These are phyloP conservation scores for Sycobia sp. DNA, from an alignment of 1,140 invertebrate genomes.

Conservation along the genomic window DNA sequence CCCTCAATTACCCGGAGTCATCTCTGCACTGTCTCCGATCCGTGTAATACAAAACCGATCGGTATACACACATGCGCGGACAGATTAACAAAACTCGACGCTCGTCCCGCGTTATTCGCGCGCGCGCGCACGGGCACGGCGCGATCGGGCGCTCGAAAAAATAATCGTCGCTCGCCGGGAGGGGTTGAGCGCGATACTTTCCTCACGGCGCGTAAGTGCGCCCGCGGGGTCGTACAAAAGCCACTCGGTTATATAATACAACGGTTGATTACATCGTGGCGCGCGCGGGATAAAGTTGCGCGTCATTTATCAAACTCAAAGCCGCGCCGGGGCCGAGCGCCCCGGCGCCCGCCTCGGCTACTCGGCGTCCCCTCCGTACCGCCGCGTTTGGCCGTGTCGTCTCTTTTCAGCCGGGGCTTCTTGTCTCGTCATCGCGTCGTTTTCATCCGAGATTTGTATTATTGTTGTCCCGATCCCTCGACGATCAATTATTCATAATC, in stretches of 20 bases:
- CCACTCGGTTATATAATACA: slow-evolving; percentile 54
- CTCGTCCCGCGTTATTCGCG: neutral
- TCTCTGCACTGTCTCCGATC: too few species aligned
- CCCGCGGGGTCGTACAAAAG: slow-evolving; percentile 30
- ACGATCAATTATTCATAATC: slow-evolving; percentile 29
- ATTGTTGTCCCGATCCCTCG: slow-evolving; percentile 33
- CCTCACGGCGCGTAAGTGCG: too few species aligned
- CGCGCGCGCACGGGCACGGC: neutral
- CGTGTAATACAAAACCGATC: too few species aligned
- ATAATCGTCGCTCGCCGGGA: slow-evolving; percentile 8
- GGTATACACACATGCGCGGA: too few species aligned
- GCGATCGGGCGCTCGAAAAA: slow-evolving; percentile 9
- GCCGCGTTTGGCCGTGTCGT: slow-evolving; percentile 19
- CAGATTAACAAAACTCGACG: too few species aligned
- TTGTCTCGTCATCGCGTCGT: slow-evolving; percentile 34
- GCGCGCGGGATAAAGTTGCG: slow-evolving; percentile 44
- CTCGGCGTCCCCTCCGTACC: slow-evolving; percentile 29
- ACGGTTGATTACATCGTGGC: slow-evolving; percentile 50
- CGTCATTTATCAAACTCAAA: slow-evolving; percentile 55
- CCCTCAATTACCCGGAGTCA: too few species aligned
- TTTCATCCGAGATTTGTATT: slow-evolving; percentile 52
- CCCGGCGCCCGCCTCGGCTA: slow-evolving; percentile 11
- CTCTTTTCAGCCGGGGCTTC: slow-evolving; percentile 20
- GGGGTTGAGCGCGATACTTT: neutral
- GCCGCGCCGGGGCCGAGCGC: slow-evolving; percentile 33